Evolutionary conservation across 2,113 vertebrate genomes (phyloP).

Genomic region (Thermophis baileyi): DNA sequence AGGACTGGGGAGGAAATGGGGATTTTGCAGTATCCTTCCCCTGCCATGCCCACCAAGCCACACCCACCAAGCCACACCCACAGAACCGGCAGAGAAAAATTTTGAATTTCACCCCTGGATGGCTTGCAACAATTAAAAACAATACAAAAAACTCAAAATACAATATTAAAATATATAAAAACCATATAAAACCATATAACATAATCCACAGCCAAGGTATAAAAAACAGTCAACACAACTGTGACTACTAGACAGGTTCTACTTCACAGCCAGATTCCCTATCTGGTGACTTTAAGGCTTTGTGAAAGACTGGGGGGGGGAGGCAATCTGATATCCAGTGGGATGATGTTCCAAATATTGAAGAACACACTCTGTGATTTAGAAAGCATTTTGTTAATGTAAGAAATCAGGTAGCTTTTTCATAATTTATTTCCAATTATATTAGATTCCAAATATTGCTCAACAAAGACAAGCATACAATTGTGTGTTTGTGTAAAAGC

Average conservation of each 20-base stretch:
- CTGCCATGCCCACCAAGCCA: no score
- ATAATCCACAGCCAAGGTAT: not conserved
- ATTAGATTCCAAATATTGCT: slow-evolving; percentile 28
- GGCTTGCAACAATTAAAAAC: not conserved
- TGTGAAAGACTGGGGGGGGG: not conserved
- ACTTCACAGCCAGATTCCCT: not conserved
- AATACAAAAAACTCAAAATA: not conserved
- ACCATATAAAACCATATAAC: not conserved
- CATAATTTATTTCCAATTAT: slow-evolving; percentile 1
- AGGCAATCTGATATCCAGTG: not conserved
- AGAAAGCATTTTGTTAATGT: slow-evolving; percentile 31
- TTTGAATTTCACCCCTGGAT: no score
- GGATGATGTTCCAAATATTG: not conserved
- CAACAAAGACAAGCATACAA: not conserved
- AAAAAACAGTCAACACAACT: not conserved
- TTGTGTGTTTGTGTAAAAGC: not conserved
- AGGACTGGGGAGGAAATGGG: no score
- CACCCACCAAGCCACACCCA: no score
- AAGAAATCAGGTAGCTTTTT: slow-evolving; percentile 24
- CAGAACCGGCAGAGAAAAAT: no score
- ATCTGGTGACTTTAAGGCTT: not conserved
- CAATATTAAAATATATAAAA: not conserved
- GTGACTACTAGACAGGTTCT: not conserved
- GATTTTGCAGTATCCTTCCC: no score
- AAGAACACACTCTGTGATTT: not conserved